These are phyloP conservation scores for Meiosimyza decipiens DNA, from an alignment of 2,888 invertebrate genomes.

Conservation along the genomic window DNA sequence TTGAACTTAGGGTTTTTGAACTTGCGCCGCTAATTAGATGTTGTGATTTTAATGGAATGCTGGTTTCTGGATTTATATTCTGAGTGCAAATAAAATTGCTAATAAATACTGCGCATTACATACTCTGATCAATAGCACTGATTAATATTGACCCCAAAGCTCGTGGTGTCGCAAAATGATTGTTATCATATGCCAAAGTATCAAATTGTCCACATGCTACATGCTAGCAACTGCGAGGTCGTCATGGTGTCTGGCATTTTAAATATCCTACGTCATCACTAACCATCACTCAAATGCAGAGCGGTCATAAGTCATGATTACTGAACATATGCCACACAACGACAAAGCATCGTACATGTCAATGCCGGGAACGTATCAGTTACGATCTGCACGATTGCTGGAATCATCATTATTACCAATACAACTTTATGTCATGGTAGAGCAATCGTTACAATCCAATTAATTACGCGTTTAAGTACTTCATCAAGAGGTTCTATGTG, in stretches of 20 bases:
- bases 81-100: constrained; percentile 33
- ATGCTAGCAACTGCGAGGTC: constrained; percentile 35
- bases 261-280: not conserved
- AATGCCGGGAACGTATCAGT: not conserved
- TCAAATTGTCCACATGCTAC: constrained; percentile 35
- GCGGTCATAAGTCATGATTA: constrained; percentile 59
- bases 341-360: not conserved
- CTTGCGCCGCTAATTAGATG: not conserved
- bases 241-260: constrained; percentile 50
- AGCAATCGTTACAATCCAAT: constrained; percentile 15
- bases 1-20: constrained; percentile 4
- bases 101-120: no score
- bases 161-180: constrained; percentile 31
- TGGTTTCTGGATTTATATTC: constrained; percentile 21
- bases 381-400: constrained; percentile 1
- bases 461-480: constrained; percentile 45
- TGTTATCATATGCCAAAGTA: constrained; percentile 17
- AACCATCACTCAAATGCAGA: not conserved
- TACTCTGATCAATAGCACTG: constrained; percentile 9
- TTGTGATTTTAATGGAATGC: not conserved
- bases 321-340: constrained; percentile 1
- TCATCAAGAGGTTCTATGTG: constrained; percentile 42
- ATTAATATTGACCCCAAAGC: no score
- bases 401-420: not conserved
- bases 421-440: no score